A percentile compares a stretch with the other conserved stretches of the same genome.
Evolutionary conservation across 2,797 vertebrate species (phyloP).

Genomic region (Rhabdophis nuchalis): DNA sequence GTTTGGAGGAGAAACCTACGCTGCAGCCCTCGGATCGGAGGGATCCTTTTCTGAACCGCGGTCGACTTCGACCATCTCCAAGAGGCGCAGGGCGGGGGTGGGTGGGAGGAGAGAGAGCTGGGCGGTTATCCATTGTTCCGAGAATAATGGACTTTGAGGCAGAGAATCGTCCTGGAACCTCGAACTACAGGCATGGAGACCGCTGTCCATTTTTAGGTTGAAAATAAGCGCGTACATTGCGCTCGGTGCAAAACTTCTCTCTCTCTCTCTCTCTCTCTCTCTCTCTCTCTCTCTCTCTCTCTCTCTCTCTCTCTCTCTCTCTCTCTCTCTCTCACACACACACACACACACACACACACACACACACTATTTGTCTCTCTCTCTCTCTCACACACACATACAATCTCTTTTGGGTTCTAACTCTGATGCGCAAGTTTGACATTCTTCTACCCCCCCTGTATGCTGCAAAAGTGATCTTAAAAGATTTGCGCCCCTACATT

Average conservation of each 20-base stretch:
- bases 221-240: background rate
- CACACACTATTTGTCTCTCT: too few species aligned
- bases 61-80: background rate
- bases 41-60: background rate
- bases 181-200: background rate
- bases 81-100: background rate
- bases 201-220: background rate
- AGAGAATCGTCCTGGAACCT: background rate
- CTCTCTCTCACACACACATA: too few species aligned
- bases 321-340: too few species aligned
- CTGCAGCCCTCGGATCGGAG: background rate
- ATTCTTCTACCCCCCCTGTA: background rate
- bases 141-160: background rate
- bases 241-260: background rate
- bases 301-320: background rate
- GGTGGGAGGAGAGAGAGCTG: background rate
- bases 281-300: too few species aligned
- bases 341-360: too few species aligned
- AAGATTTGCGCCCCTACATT: background rate
- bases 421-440: background rate
- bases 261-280: background rate
- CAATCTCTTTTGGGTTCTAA: too few species aligned
- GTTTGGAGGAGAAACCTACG: background rate
- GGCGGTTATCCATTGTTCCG: background rate
- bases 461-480: background rate